phyloP scores from a whole-genome alignment of 2,797 vertebrate species.

The Spinibarbus caldwelli region DNA sequence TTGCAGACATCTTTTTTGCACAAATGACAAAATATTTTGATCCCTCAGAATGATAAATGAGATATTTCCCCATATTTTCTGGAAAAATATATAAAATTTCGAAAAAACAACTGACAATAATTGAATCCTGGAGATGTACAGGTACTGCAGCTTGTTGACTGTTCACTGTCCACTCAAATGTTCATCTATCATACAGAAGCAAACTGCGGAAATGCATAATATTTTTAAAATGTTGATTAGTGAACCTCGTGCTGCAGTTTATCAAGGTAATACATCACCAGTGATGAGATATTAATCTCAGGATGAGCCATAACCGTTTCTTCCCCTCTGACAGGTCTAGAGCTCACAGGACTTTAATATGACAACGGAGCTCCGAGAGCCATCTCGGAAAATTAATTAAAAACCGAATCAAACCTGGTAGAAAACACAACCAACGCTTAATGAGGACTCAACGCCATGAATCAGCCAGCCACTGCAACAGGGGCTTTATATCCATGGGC shows the following conservation, averaged over 20 bases:
- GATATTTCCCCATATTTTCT: neutral
- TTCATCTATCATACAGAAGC: constrained; percentile 43
- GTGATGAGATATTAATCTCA: constrained; percentile 57
- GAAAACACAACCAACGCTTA: constrained; percentile 54
- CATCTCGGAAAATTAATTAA: constrained; percentile 57
- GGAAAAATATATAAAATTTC: neutral
- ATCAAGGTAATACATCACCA: constrained; percentile 58
- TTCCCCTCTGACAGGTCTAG: constrained; percentile 46
- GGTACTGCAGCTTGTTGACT: constrained; percentile 44
- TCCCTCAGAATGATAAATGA: neutral
- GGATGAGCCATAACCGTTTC: constrained; percentile 54
- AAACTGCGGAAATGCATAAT: constrained; percentile 53
- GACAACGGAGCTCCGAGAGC: constrained; percentile 47
- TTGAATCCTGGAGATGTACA: constrained; percentile 31
- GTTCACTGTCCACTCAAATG: constrained; percentile 46
- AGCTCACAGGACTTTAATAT: constrained; percentile 57
- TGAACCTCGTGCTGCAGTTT: constrained; percentile 53
- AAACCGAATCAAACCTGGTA: constrained; percentile 53
- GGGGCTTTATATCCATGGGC: constrained; percentile 22
- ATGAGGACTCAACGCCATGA: constrained; percentile 53
- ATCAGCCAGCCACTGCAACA: constrained; percentile 48
- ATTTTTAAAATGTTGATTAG: constrained; percentile 59
- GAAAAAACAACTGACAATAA: constrained; percentile 24
- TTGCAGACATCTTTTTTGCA: neutral
- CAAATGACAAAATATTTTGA: constrained; percentile 14